A percentile compares a stretch with the other conserved stretches of the same genome.
Conservation (phyloP, 2,797 vertebrate genomes). For the Eulemur rubriventer region DNA sequence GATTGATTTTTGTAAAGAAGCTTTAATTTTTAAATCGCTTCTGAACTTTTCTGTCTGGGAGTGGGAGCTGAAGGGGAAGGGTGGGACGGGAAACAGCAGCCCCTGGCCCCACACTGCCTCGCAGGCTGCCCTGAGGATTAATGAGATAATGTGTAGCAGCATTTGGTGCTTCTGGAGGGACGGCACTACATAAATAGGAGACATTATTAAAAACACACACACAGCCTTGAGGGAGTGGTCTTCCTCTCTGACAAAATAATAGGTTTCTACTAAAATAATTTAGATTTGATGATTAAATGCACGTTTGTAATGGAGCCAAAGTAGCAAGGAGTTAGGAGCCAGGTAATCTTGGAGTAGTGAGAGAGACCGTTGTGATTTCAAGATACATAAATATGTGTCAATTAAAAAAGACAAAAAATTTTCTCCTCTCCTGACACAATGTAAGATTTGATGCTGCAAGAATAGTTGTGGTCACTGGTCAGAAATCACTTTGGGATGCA, state of each 20-base stretch:
- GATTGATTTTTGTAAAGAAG: conserved; percentile 58
- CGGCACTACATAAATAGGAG: not conserved
- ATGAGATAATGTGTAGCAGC: not conserved
- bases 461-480: not conserved
- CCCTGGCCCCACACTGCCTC: not conserved
- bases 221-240: not conserved
- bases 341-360: not conserved
- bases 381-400: not conserved
- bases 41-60: conserved; percentile 47
- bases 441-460: not conserved
- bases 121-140: not conserved
- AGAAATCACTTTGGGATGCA: not conserved
- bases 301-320: conserved; percentile 31
- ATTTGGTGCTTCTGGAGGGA: conserved; percentile 5
- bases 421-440: not conserved
- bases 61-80: not conserved
- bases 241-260: conserved; percentile 55
- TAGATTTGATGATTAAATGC: conserved; percentile 39
- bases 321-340: not conserved
- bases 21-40: conserved; percentile 73
- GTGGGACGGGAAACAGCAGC: not conserved
- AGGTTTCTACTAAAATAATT: conserved; percentile 56
- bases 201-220: conserved; percentile 33
- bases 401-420: not conserved
- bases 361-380: not conserved